These are phyloP conservation scores for Eumaeus atala DNA, from an alignment of 1,140 invertebrate genomes.

Conservation along the genomic window DNA sequence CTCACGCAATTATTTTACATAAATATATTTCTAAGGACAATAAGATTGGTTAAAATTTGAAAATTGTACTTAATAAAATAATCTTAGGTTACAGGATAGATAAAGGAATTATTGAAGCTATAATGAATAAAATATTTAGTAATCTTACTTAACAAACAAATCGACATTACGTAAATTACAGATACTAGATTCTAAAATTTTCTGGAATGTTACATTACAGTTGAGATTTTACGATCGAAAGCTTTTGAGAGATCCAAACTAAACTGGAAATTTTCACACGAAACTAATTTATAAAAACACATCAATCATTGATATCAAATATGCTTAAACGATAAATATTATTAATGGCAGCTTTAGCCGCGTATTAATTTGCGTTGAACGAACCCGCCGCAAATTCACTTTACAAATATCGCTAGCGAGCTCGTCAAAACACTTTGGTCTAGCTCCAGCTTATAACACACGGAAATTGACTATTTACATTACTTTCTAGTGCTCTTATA, in stretches of 20 bases:
- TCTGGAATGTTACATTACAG: conserved; percentile 67
- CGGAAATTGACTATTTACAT: conserved; percentile 42
- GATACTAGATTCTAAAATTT: conserved; percentile 13
- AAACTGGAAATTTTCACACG: conserved; percentile 23
- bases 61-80: too few relatives aligned
- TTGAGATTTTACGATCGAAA: conserved; percentile 58
- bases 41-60: too few relatives aligned
- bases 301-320: neutral
- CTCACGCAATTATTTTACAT: too few relatives aligned
- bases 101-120: too few relatives aligned
- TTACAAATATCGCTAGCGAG: conserved; percentile 48
- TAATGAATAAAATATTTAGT: too few relatives aligned
- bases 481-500: conserved; percentile 26
- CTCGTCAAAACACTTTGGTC: conserved; percentile 73
- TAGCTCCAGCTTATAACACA: conserved; percentile 71
- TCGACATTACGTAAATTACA: too few relatives aligned
- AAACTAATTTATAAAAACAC: conserved; percentile 15
- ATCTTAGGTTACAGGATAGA: too few relatives aligned
- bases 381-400: conserved; percentile 22
- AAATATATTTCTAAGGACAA: too few relatives aligned
- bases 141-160: too few relatives aligned
- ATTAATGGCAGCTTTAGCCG: conserved; percentile 46
- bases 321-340: conserved; percentile 20
- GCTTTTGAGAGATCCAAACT: conserved; percentile 54
- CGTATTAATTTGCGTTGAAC: conserved; percentile 21